Percentiles rank a stretch among this genome's conserved stretches.
These are phyloP conservation scores for Poecilia velifera DNA, from an alignment of 2,797 vertebrate species.

Conservation along the genomic window DNA sequence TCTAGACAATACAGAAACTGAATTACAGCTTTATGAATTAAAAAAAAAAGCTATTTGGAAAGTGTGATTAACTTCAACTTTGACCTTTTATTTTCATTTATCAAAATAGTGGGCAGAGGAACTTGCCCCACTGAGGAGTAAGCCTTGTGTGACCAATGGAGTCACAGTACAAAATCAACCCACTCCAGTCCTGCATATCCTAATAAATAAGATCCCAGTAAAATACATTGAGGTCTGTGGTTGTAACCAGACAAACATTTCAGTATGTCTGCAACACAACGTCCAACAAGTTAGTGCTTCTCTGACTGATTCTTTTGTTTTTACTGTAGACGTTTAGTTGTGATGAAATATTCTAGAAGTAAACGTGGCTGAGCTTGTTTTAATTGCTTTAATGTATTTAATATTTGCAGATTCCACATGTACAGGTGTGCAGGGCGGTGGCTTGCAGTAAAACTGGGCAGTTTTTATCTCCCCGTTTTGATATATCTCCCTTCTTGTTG, in stretches of 20 bases:
- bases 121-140: background rate
- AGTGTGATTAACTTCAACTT: background rate
- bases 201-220: background rate
- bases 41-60: background rate
- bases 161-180: background rate
- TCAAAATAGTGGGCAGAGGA: background rate
- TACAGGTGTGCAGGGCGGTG: background rate
- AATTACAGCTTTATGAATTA: background rate
- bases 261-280: background rate
- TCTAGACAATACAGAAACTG: background rate
- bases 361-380: background rate
- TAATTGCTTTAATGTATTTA: background rate
- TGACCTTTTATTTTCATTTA: background rate
- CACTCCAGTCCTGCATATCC: background rate
- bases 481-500: conserved; percentile 2
- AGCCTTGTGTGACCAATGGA: background rate
- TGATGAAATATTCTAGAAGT: background rate
- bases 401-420: background rate
- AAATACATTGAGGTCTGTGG: background rate
- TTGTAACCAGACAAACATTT: background rate
- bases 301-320: background rate
- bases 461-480: conserved; percentile 2
- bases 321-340: background rate
- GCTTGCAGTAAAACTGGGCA: background rate
- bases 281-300: background rate